Percentiles rank a stretch among this genome's conserved stretches.
Conservation (phyloP, 1,140 invertebrate species). For the Temnothorax longispinosus region DNA sequence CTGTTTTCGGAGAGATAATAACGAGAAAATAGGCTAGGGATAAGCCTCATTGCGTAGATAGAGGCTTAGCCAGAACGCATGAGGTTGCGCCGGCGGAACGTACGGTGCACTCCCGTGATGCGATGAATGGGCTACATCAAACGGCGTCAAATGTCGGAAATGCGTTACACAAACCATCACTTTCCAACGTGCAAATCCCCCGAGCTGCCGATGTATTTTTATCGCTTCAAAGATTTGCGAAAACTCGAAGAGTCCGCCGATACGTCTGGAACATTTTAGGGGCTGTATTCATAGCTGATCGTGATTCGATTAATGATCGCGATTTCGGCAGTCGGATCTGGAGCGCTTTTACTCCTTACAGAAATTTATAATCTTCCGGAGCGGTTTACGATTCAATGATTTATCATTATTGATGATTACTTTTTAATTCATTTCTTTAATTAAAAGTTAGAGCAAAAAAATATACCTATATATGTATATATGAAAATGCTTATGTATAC, state of each 20-base stretch:
- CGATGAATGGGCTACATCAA: constrained; percentile 48
- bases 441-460: background rate
- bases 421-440: background rate
- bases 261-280: background rate
- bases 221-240: constrained; percentile 43
- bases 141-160: constrained; percentile 57
- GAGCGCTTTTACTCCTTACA: background rate
- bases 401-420: background rate
- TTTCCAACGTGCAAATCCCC: background rate
- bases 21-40: background rate
- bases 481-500: background rate
- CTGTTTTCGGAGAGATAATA: background rate
- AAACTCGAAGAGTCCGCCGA: background rate
- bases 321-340: background rate
- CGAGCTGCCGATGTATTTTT: constrained; percentile 33
- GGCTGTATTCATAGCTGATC: constrained; percentile 4
- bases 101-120: constrained; percentile 9
- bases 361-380: background rate
- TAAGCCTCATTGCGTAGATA: background rate
- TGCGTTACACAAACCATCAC: constrained; percentile 54
- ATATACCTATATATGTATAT: background rate
- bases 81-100: background rate
- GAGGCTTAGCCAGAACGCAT: background rate
- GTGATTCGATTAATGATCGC: background rate
- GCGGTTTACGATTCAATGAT: background rate